phyloP scores from a whole-genome alignment of 2,797 vertebrate genomes.

The Glyptemys insculpta region DNA sequence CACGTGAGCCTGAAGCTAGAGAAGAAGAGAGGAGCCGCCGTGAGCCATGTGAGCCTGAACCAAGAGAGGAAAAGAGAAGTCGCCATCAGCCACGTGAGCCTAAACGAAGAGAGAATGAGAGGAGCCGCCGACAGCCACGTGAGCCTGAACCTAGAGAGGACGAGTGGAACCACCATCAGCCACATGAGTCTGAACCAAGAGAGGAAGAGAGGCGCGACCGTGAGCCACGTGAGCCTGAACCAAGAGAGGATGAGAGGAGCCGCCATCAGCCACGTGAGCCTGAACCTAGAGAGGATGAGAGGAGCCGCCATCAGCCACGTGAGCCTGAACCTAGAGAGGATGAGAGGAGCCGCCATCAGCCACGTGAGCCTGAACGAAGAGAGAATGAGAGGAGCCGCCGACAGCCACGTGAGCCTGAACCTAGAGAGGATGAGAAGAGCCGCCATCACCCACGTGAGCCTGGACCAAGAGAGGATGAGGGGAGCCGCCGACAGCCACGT shows the following conservation, averaged over 20 bases:
- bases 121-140: not conserved
- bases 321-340: rapidly evolving
- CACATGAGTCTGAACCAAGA: rapidly evolving
- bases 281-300: rapidly evolving
- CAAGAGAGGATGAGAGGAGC: rapidly evolving
- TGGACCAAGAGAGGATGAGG: too few relatives aligned
- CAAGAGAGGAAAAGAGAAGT: too few relatives aligned
- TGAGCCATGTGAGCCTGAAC: not conserved
- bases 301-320: rapidly evolving
- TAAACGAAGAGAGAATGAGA: too few relatives aligned
- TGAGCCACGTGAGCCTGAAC: not conserved
- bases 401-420: not conserved
- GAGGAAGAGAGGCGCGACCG: not conserved
- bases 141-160: not conserved
- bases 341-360: not conserved
- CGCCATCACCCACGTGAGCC: not conserved
- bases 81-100: not conserved
- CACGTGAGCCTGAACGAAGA: rapidly evolving
- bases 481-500: too few relatives aligned
- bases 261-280: rapidly evolving
- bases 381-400: not conserved
- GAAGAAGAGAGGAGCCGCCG: not conserved
- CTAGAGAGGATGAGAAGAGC: rapidly evolving
- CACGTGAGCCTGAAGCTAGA: too few relatives aligned
- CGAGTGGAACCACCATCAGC: rapidly evolving